A percentile compares a stretch with the other conserved stretches of the same genome.
Evolutionary conservation across 2,797 vertebrate genomes (phyloP).

Genomic region (Sebastolobus alascanus): DNA sequence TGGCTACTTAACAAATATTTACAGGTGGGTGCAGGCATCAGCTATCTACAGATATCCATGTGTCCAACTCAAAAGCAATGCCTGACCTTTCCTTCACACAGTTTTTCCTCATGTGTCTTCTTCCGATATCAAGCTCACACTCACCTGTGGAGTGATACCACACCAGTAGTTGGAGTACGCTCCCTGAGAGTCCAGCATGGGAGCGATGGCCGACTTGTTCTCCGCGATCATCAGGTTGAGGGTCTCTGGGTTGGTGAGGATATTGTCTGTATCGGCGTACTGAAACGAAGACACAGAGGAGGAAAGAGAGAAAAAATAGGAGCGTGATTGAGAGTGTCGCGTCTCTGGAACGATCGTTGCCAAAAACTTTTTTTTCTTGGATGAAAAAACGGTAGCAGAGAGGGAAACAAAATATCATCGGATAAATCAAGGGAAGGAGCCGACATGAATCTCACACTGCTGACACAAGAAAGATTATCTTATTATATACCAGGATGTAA

Average conservation of each 20-base stretch:
- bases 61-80: not conserved
- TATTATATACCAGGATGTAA: conserved; percentile 91
- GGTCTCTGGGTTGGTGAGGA: conserved; percentile 93
- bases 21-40: not conserved
- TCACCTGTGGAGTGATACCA: conserved; percentile 96
- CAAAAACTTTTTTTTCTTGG: conserved; percentile 1
- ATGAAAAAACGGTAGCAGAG: not conserved
- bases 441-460: not conserved
- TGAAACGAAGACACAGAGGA: conserved; percentile 59
- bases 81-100: not conserved
- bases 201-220: conserved; percentile 92
- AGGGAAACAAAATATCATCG: not conserved
- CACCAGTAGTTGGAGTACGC: conserved; percentile 99
- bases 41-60: not conserved
- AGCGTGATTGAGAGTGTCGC: not conserved
- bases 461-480: conserved; percentile 4
- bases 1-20: no score
- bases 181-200: conserved; percentile 96
- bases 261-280: conserved; percentile 94
- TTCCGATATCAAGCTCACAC: not conserved
- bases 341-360: not conserved
- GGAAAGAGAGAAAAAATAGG: not conserved
- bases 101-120: not conserved
- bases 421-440: not conserved
- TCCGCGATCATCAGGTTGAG: conserved; percentile 89